phyloP scores from a whole-genome alignment of 2,113 vertebrate genomes.

The Neogobius melanostomus region DNA sequence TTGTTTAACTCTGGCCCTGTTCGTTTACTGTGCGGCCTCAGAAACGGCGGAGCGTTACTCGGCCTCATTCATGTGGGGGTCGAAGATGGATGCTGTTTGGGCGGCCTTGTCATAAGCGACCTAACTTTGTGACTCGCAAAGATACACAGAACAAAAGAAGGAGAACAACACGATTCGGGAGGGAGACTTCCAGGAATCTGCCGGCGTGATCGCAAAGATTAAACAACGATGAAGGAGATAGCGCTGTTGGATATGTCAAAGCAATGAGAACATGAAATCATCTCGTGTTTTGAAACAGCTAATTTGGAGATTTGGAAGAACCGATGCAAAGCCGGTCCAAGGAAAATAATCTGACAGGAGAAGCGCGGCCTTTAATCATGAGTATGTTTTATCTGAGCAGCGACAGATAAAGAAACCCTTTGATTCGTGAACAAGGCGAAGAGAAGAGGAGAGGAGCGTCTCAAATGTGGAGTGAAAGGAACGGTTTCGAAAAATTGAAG shows the following conservation, averaged over 20 bases:
- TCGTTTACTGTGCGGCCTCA: slow-evolving; percentile 56
- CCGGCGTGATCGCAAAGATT: slow-evolving; percentile 15
- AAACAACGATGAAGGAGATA: slow-evolving; percentile 21
- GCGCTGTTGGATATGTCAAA: slow-evolving; percentile 7
- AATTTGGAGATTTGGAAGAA: slow-evolving; percentile 13
- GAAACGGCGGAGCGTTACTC: slow-evolving; percentile 37
- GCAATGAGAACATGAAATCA: slow-evolving; percentile 13
- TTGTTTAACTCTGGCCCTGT: slow-evolving; percentile 53
- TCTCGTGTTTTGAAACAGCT: slow-evolving; percentile 15
- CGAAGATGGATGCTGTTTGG: slow-evolving; percentile 64
- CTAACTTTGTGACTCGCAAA: slow-evolving; percentile 47
- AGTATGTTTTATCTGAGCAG: slow-evolving; percentile 20
- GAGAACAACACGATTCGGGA: neutral
- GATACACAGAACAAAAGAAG: slow-evolving; percentile 40
- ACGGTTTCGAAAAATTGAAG: no score
- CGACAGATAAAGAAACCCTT: slow-evolving; percentile 34
- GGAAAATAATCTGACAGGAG: slow-evolving; percentile 34
- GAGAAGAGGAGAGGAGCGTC: neutral
- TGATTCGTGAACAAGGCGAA: slow-evolving; percentile 34
- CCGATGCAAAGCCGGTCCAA: slow-evolving; percentile 29
- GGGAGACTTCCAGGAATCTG: slow-evolving; percentile 24
- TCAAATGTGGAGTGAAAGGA: slow-evolving; percentile 2
- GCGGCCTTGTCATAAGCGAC: slow-evolving; percentile 51
- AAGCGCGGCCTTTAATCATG: slow-evolving; percentile 39
- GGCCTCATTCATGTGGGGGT: slow-evolving; percentile 51